Base-by-base conservation (phyloP, 2,113 vertebrate genomes). In the Albula goreensis region DNA sequence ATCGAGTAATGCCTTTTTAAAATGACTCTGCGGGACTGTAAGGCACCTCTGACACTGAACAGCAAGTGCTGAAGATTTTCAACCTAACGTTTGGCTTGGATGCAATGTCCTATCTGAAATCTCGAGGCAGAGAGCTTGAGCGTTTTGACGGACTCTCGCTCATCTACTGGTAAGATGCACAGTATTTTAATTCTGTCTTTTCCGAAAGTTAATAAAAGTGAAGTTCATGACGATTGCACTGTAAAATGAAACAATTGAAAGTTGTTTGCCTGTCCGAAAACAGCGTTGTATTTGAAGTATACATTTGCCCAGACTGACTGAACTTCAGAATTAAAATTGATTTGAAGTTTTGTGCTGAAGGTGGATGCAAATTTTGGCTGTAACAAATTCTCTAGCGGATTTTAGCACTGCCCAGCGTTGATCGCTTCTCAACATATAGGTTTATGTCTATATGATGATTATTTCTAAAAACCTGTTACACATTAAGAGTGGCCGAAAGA, bases 121-220 rank as follows among this genome's bases (percentile, higher is more conserved):
- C 93, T 31, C 88, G 91, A 7, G 94, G 94, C 77, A 93, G 91
- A n/a, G 50, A 56, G n/a, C 93, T 95, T 22, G 96, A 97, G 92
- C 95, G 90, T 50, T 97, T 97, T 41, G 95, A 96, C 80, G 96
- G 97, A 83, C 95, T 97, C 13, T 97, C 97, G 12, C 95, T 97
- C 86, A 97, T 97, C 7, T 98, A 97, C 93, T 97, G 97, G 96
- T 98, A 90, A 89, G 96, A 89, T 5, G 7, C 7, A 82, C 74
- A 70, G 4, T n/a, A 6, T 7, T 70, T 41, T 9, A 48, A 78
- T 78, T 49, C 7, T 78, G 25, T 78, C 10, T 48, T 1, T 48
- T 78, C 4, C 25, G 48, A 48, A 78, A 41, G 77, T 78, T 48
- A 48, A 49, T 2, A 78, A 31, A 31, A 78, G 9, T 78, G 12